These are phyloP conservation scores for Athalia cordata DNA, from an alignment of 2,888 invertebrate genomes.

Conservation along the genomic window DNA sequence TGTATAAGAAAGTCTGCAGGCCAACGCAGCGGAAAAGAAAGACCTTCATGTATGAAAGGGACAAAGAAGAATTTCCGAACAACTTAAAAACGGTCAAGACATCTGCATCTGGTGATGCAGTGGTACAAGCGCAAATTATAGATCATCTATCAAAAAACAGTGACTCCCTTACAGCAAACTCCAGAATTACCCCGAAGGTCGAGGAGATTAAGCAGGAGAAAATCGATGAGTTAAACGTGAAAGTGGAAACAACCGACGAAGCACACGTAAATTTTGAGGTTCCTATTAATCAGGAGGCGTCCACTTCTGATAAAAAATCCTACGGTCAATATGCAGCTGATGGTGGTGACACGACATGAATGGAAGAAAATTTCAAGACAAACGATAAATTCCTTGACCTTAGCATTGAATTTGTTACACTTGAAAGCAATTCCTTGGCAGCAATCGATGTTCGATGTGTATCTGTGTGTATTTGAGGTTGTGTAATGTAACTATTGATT, in stretches of 20 bases:
- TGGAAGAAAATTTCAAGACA: no score
- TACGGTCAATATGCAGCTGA: constrained; percentile 1
- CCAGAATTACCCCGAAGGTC: neutral
- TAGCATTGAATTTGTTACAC: constrained; percentile 3
- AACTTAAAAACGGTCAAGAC: constrained; percentile 54
- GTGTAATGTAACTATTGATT: constrained; percentile 11
- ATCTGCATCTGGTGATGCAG: constrained; percentile 48
- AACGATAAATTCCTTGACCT: constrained; percentile 12
- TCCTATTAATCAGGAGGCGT: neutral
- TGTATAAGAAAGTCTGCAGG: constrained; percentile 76
- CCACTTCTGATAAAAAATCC: constrained; percentile 25
- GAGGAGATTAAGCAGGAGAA: constrained; percentile 21
- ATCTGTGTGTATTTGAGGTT: constrained; percentile 11
- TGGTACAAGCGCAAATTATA: constrained; percentile 35
- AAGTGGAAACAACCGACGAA: constrained; percentile 25
- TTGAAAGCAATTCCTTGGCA: neutral
- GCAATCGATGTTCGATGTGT: constrained; percentile 14
- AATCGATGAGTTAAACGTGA: constrained; percentile 1
- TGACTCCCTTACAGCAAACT: constrained; percentile 12
- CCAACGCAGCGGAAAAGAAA: constrained; percentile 71
- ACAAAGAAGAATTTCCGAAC: constrained; percentile 57
- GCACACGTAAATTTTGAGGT: constrained; percentile 32
- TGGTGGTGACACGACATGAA: neutral
- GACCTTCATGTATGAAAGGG: constrained; percentile 70
- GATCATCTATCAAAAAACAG: neutral